Base-by-base conservation (phyloP, 2,888 invertebrate species). In the Resseliella maxima region DNA sequence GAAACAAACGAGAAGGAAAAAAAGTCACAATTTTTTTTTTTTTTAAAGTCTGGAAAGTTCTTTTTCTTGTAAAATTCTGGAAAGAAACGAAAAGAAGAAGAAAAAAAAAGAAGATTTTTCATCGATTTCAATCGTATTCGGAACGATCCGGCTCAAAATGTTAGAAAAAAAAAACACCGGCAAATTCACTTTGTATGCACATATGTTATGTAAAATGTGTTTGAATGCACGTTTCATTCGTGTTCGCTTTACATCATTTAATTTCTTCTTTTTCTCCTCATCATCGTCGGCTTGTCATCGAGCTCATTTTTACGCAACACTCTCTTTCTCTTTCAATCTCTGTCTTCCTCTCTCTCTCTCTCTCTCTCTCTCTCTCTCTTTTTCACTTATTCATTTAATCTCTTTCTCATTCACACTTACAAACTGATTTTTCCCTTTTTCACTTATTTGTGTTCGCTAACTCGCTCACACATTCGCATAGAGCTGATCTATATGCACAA, bases 141-240 rank as follows among this genome's bases (percentile, higher is more conserved):
- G 27, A 72, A 31, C 18, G 15, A 12, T 31, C 31, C 0, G 31
- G 31, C 31, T 24, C 5, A 24, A 59, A 59, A 59, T 6, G 2
- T 72, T 2, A 35, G 31, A n/a, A 31, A 31, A 31, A 35, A 27
- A 18, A 8, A 50, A 15, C 46, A 6, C 24, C 24, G 31, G 1
- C 15, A 8, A 27, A 31, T 18, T 31, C 5, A 6, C 24, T 6
- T 12, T 72, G 59, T 50, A n/a, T 24, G 59, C 27, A 35, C 31
- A 72, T 72, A 31, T 72, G 72, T 59, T 59, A 59, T 72, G 72
- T 31, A 72, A 31, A 59, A 72, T 72, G 72, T 31, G n/a, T 72
- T 72, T 72, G 72, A 72, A 72, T 72, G 72, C 72, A n/a, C 12
- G 59, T 72, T 72, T 59, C 3, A n/a, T 24, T 59, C 27, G 3